A percentile compares a stretch with the other conserved stretches of the same genome.
phyloP scores from a whole-genome alignment of 2,113 vertebrate genomes.

The Diglossa brunneiventris region DNA sequence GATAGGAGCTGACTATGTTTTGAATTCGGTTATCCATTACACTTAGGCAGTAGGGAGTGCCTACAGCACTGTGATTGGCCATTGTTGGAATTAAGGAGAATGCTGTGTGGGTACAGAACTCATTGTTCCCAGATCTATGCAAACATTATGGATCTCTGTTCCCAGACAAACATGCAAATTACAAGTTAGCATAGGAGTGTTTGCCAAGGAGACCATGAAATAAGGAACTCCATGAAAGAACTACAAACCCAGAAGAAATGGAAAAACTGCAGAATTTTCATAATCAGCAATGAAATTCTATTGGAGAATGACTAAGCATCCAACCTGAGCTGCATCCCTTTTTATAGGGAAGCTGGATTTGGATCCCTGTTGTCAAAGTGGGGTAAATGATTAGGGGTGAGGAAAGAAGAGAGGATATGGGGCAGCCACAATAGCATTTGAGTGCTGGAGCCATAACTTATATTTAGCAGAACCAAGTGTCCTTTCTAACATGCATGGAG shows the following conservation, averaged over 20 bases:
- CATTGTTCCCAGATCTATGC: background rate
- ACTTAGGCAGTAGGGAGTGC: background rate
- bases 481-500: background rate
- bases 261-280: background rate
- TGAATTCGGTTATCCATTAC: background rate
- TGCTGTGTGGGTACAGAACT: background rate
- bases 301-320: background rate
- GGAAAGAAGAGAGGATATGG: background rate
- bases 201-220: background rate
- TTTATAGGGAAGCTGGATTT: background rate
- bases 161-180: background rate
- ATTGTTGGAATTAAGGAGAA: background rate
- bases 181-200: background rate
- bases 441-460: background rate
- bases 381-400: background rate
- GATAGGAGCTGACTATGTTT: background rate
- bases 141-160: background rate
- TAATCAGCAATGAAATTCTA: background rate
- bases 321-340: background rate
- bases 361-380: background rate
- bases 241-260: background rate
- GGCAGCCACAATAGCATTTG: background rate
- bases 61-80: background rate
- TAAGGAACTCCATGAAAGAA: background rate
- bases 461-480: background rate